Percentiles rank a stretch among this genome's conserved stretches.
Conservation (phyloP, 2,888 invertebrate genomes). For the Drepanosiphum platanoidis region DNA sequence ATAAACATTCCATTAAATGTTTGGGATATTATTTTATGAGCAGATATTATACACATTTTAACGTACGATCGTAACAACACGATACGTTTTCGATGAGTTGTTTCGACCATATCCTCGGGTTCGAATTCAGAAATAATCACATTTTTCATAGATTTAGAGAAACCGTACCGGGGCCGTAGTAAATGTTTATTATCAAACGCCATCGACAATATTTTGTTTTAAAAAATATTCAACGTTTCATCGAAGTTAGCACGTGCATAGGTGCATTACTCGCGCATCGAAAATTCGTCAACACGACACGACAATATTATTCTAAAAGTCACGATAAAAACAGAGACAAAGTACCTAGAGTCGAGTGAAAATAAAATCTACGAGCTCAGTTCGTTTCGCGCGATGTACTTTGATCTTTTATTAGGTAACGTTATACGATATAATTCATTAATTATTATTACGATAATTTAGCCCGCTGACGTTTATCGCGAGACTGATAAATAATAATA, state of each 20-base stretch:
- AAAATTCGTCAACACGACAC: too few species aligned
- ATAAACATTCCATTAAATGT: slow-evolving; percentile 20
- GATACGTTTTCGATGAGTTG: neutral
- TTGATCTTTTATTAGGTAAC: neutral
- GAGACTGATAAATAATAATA: neutral
- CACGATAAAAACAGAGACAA: too few species aligned
- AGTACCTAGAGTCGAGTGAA: too few species aligned
- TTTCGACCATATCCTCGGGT: slow-evolving; percentile 24
- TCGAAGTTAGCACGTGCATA: slow-evolving; percentile 24
- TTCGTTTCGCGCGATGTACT: neutral
- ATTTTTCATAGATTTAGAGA: slow-evolving; percentile 16
- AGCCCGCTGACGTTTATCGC: neutral
- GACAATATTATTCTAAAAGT: neutral
- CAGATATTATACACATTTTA: neutral
- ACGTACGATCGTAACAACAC: neutral
- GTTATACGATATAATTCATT: neutral
- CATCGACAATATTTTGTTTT: slow-evolving; percentile 16
- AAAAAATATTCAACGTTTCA: slow-evolving; percentile 24
- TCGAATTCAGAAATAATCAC: slow-evolving; percentile 7
- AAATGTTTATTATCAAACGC: slow-evolving; percentile 19
- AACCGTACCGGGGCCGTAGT: neutral
- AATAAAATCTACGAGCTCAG: too few species aligned
- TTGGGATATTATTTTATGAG: neutral
- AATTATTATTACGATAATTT: neutral
- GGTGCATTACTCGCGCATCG: neutral